A percentile compares a stretch with the other conserved stretches of the same genome.
phyloP scores from a whole-genome alignment of 2,113 vertebrate genomes.

The Psittacus erithacus region DNA sequence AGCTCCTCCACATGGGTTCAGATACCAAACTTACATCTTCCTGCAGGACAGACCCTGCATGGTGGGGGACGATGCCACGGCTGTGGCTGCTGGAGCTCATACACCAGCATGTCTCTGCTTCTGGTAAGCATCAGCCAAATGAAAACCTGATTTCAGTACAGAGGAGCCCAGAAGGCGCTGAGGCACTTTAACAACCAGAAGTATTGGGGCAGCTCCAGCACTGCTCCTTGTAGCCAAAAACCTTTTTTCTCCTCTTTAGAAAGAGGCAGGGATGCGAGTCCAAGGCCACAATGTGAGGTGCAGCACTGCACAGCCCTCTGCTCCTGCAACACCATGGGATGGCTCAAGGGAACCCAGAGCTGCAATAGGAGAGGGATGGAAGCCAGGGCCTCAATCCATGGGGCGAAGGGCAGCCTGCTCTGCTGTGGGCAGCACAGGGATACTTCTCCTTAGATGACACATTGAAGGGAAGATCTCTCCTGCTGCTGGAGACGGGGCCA shows the following conservation, averaged over 20 bases:
- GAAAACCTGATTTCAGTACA: not conserved
- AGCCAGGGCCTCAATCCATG: rapidly evolving
- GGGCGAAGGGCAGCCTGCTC: not conserved
- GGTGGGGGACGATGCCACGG: not conserved
- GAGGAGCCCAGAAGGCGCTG: not conserved
- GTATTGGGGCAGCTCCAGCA: not conserved
- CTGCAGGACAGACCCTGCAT: not conserved
- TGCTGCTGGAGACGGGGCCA: not conserved
- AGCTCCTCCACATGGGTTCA: not conserved
- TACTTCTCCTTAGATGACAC: not conserved
- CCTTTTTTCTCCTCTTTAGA: no score
- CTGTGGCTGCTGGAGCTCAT: not conserved
- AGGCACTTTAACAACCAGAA: not conserved
- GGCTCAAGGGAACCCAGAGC: no score
- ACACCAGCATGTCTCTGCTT: not conserved
- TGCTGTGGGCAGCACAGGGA: not conserved
- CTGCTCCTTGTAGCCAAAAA: not conserved
- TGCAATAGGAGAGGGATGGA: not conserved
- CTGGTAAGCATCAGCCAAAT: not conserved
- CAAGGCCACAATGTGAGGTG: not conserved
- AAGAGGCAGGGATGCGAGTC: not conserved
- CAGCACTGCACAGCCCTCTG: not conserved
- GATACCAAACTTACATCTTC: not conserved
- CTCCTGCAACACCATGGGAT: not conserved
- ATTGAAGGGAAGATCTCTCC: not conserved